Evolutionary conservation across 2,113 vertebrate species (phyloP).

Genomic region (Centrocercus urophasianus): DNA sequence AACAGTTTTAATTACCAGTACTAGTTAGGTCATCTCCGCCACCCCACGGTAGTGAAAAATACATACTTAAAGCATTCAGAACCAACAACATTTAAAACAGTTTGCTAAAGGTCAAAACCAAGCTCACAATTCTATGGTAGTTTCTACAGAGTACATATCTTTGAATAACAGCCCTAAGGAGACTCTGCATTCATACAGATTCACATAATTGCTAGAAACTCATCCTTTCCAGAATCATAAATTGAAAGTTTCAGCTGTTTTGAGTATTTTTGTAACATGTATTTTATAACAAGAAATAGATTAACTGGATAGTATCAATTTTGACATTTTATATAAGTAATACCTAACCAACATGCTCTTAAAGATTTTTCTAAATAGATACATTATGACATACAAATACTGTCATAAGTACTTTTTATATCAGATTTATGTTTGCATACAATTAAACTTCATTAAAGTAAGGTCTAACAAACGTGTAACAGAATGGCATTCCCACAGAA

Average conservation of each 20-base stretch:
- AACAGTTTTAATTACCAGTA: neutral
- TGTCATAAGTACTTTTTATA: neutral
- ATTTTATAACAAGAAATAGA: neutral
- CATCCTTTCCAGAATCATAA: neutral
- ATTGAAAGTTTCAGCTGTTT: neutral
- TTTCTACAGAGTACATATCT: neutral
- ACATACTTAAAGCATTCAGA: neutral
- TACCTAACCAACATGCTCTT: neutral
- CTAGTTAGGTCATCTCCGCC: neutral
- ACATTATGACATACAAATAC: neutral
- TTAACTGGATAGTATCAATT: neutral
- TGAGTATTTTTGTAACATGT: neutral
- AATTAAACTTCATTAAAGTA: neutral
- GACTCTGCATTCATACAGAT: neutral
- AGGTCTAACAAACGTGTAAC: slow-evolving; percentile 9
- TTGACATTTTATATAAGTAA: neutral
- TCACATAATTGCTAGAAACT: neutral
- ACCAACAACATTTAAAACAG: neutral
- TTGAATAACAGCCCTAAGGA: neutral
- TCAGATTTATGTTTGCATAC: neutral
- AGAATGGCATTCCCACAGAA: neutral
- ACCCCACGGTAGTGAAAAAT: neutral
- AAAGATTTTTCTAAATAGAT: neutral
- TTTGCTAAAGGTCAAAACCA: neutral
- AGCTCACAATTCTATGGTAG: neutral